Evolutionary conservation across 2,888 invertebrate genomes (phyloP).

Genomic region (Coenonympha arcania): DNA sequence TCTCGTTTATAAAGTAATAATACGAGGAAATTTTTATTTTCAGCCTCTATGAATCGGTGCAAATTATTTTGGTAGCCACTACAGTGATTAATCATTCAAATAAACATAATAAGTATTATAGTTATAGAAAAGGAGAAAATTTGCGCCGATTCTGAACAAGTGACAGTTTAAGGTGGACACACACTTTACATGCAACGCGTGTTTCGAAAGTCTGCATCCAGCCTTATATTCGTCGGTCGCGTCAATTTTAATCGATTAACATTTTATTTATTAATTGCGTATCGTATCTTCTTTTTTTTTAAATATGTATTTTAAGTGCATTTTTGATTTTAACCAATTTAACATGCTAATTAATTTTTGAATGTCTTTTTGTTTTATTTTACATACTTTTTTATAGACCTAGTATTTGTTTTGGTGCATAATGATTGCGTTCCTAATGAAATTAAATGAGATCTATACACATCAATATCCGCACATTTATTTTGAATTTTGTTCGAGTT

Average conservation of each 20-base stretch:
- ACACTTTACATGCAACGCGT: neutral
- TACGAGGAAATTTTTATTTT: constrained; percentile 21
- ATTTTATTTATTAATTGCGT: constrained; percentile 56
- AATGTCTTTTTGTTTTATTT: constrained; percentile 48
- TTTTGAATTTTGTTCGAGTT: too few relatives aligned
- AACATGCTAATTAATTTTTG: constrained; percentile 62
- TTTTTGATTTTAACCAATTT: constrained; percentile 72
- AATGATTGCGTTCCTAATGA: constrained; percentile 41
- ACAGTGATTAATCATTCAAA: too few relatives aligned
- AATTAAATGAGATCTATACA: too few relatives aligned
- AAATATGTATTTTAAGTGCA: constrained; percentile 44
- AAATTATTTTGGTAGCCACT: too few relatives aligned
- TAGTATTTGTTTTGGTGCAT: constrained; percentile 56
- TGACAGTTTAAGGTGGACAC: neutral
- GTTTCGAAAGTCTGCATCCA: neutral
- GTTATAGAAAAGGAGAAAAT: too few relatives aligned
- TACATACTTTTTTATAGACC: constrained; percentile 35
- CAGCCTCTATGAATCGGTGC: constrained; percentile 26
- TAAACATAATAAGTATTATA: too few relatives aligned
- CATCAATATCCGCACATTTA: too few relatives aligned
- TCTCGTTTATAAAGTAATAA: too few relatives aligned
- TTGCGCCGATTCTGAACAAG: too few relatives aligned
- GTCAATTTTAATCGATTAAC: constrained; percentile 67
- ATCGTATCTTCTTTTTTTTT: constrained; percentile 44
- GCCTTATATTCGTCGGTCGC: neutral